Conservation (phyloP, 1,140 invertebrate genomes). For the Marisa cornuarietis region DNA sequence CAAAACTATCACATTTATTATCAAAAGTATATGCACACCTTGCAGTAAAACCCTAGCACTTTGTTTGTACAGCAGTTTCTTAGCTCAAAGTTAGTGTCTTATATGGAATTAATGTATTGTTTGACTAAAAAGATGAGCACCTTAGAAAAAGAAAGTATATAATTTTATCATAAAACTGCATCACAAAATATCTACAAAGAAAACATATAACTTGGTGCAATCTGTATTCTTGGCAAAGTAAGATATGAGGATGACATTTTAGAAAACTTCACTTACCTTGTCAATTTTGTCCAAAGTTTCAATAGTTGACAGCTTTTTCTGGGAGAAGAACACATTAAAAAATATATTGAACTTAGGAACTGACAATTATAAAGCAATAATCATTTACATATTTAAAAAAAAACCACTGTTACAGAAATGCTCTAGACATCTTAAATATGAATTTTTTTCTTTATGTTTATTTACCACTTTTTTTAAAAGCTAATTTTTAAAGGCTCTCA, state of each 20-base stretch:
- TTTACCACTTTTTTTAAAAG: neutral
- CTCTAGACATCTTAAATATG: too few species aligned
- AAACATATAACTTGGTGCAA: neutral
- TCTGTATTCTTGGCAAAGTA: too few species aligned
- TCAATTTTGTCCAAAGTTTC: conserved; percentile 79
- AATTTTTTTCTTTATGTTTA: neutral
- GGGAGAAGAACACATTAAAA: conserved; percentile 66
- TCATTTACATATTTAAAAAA: too few species aligned
- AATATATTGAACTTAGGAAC: neutral
- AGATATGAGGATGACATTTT: too few species aligned
- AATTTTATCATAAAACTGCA: neutral
- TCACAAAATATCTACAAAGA: conserved; percentile 30
- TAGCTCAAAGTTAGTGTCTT: too few species aligned
- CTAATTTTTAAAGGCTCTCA: neutral
- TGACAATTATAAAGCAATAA: too few species aligned
- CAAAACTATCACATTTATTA: too few species aligned
- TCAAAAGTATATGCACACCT: too few species aligned
- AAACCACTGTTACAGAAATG: too few species aligned
- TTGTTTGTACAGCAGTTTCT: too few species aligned
- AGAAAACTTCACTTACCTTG: conserved; percentile 62
- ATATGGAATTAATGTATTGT: too few species aligned
- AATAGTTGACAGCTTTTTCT: conserved; percentile 84
- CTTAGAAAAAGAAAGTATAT: neutral
- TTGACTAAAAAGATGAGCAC: neutral
- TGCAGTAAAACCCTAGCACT: too few species aligned